Evolutionary conservation across 2,797 vertebrate species (phyloP), one percentile per base, ranked within the genome.

Genomic region (Babyrousa celebensis): DNA sequence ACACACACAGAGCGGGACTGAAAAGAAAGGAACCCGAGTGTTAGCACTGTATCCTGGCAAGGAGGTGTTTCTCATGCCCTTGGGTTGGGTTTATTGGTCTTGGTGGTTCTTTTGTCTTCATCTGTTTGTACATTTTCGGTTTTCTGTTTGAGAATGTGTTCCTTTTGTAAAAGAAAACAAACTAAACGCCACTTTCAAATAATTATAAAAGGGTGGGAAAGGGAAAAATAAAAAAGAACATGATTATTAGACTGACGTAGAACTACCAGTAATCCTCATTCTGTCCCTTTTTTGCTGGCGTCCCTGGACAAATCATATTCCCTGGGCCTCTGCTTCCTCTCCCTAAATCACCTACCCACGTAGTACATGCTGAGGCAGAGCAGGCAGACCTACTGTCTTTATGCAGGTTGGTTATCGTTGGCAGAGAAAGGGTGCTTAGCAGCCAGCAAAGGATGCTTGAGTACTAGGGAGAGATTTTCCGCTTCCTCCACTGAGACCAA

Each of bases 91-190:
- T 80, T 70, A 12, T 48, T 67, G 21, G 10, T 58, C 16, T 62
- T 2, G n/a, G 14, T 78, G 56, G 36, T 21, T 92, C 60, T 54
- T 92, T 78, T 80, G 27, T 83, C 89, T 83, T 93, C 32, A 10
- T 4, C 25, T 0, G 4, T 62, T 85, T 94, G 63, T 63, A 75
- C 5, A 3, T 63, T 27, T 83, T 94, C 79, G 78, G 16, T 85
- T 78, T 91, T 92, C 67, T 86, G 14, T 43, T 68, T 29, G 60
- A 75, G 29, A 25, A 48, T 10, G 48, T 43, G 14, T 27, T 91
- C 60, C 60, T 91, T 89, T 90, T 68, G 23, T 62, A 77, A 82
- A 8, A 77, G 43, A 93, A 98, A 92, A 83, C 21, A 29, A 91
- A 85, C 83, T 62, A 85, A 89, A 70, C 32, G 18, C 85, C 88